These are phyloP conservation scores for Thalassarche chlororhynchos DNA, from an alignment of 2,113 vertebrate genomes.

Conservation along the genomic window DNA sequence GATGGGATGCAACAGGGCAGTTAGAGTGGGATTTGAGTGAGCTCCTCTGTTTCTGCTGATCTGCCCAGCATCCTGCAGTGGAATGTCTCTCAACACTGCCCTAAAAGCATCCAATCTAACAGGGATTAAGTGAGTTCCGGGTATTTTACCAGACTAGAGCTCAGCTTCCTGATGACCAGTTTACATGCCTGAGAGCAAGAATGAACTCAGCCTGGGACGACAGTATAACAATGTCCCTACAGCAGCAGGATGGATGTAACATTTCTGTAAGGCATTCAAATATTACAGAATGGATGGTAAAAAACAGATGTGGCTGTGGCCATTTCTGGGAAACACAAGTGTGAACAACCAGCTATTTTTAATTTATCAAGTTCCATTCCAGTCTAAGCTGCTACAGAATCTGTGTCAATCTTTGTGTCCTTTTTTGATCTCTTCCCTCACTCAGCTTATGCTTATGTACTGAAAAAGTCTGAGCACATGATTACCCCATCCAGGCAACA, in stretches of 20 bases:
- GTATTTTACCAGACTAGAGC: not conserved
- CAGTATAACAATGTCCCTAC: not conserved
- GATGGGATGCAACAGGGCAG: not conserved
- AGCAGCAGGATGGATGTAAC: not conserved
- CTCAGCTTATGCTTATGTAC: slow-evolving; percentile 49
- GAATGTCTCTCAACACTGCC: not conserved
- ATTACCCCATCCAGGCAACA: slow-evolving; percentile 59
- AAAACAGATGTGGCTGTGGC: not conserved
- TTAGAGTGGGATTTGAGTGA: not conserved
- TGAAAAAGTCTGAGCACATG: slow-evolving; percentile 61
- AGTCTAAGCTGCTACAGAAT: slow-evolving; percentile 47
- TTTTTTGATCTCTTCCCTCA: slow-evolving; percentile 63
- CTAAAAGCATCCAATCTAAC: not conserved
- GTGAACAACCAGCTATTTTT: slow-evolving; percentile 49
- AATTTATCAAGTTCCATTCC: slow-evolving; percentile 51
- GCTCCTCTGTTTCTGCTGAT: not conserved
- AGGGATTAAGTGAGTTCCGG: not conserved
- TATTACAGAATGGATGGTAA: not conserved
- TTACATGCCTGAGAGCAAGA: not conserved
- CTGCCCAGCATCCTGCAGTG: not conserved
- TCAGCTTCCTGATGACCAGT: not conserved
- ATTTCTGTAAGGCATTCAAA: not conserved
- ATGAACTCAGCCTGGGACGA: not conserved
- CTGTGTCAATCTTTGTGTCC: slow-evolving; percentile 40
- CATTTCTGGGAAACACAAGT: slow-evolving; percentile 49